phyloP scores from a whole-genome alignment of 2,113 vertebrate genomes.

The Gnathonemus longibarbis region DNA sequence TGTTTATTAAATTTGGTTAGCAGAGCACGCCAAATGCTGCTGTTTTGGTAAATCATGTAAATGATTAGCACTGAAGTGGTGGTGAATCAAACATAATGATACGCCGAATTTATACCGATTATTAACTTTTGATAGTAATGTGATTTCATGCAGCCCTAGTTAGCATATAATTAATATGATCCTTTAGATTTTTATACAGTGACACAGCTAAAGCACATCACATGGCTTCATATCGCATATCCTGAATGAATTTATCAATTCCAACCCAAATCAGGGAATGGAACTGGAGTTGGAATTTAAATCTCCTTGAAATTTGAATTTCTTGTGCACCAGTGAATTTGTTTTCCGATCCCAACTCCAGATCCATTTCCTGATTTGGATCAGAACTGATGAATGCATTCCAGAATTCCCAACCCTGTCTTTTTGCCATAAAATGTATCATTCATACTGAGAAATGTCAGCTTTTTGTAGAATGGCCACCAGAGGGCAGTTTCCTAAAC shows the following conservation, averaged over 20 bases:
- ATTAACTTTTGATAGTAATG: not conserved
- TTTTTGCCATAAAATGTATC: not conserved
- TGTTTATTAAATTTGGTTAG: not conserved
- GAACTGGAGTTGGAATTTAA: too few relatives aligned
- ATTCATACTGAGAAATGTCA: not conserved
- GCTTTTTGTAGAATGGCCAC: not conserved
- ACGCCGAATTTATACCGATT: not conserved
- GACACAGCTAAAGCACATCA: not conserved
- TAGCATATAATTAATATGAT: not conserved
- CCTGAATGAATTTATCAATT: too few relatives aligned
- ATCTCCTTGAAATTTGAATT: too few relatives aligned
- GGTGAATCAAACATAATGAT: not conserved
- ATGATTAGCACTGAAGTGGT: not conserved
- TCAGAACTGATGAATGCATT: too few relatives aligned
- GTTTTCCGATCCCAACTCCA: too few relatives aligned
- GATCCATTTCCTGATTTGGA: too few relatives aligned
- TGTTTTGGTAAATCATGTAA: not conserved
- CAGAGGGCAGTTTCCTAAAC: not conserved
- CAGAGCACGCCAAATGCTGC: not conserved
- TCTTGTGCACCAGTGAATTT: too few relatives aligned
- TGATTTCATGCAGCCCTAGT: not conserved
- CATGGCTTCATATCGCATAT: not conserved
- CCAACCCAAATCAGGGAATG: too few relatives aligned
- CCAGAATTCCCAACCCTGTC: too few relatives aligned
- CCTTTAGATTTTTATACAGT: not conserved